Percentiles rank a stretch among this genome's conserved stretches.
These are phyloP conservation scores for Phacellophora camtschatica DNA, from an alignment of 30 jellyfish, hydroid and myxozoan genomes.

Conservation along the genomic window DNA sequence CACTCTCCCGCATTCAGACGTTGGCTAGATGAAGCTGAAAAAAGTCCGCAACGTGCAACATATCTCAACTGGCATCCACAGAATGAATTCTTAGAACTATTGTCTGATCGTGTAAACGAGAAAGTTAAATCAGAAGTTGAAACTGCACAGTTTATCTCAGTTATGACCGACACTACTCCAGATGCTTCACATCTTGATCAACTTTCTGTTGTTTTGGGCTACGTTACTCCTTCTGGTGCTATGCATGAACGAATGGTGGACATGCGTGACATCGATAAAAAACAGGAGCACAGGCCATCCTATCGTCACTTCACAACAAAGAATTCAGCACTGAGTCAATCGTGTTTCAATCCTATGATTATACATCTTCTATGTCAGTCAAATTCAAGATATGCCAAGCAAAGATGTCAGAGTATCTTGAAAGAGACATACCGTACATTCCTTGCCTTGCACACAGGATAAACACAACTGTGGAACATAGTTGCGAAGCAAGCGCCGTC, in stretches of 20 bases:
- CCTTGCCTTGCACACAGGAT: constrained; percentile 69
- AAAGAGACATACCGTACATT: constrained; percentile 54
- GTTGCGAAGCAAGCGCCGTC: constrained; percentile 58
- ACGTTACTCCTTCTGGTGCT: constrained; percentile 52
- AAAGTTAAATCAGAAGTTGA: constrained; percentile 42
- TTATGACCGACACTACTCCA: constrained; percentile 57
- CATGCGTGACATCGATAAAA: constrained; percentile 42
- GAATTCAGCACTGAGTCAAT: constrained; percentile 38
- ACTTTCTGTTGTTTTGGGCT: constrained; percentile 44
- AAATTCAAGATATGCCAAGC: constrained; percentile 63
- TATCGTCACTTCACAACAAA: constrained; percentile 29
- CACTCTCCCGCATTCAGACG: constrained; percentile 32
- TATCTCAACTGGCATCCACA: constrained; percentile 63
- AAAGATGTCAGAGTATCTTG: constrained; percentile 54
- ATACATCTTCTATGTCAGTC: constrained; percentile 60
- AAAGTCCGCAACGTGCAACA: constrained; percentile 74
- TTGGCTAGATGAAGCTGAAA: constrained; percentile 58
- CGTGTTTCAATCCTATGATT: constrained; percentile 46
- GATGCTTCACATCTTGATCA: constrained; percentile 68
- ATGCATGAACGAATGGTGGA: constrained; percentile 42
- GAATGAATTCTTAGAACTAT: constrained; percentile 52
- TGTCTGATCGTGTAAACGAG: constrained; percentile 40
- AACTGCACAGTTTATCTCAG: constrained; percentile 34
- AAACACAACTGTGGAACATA: constrained; percentile 61
- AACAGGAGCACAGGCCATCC: constrained; percentile 53